These are phyloP conservation scores for Halcyon malimbica DNA, from an alignment of 2,113 vertebrate genomes.

Conservation along the genomic window DNA sequence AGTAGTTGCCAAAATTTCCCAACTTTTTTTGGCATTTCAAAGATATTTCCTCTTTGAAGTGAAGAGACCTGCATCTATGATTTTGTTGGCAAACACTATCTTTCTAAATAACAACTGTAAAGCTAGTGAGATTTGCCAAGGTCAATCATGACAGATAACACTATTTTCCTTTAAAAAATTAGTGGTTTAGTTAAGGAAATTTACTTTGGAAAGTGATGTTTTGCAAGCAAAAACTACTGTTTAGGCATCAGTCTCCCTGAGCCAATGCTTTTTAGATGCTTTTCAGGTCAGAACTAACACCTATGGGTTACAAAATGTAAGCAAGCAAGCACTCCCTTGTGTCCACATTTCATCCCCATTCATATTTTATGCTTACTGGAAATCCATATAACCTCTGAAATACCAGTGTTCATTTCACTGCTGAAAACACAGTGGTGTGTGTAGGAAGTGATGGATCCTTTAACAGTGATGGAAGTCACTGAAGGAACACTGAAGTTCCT, in stretches of 20 bases:
- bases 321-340: not conserved
- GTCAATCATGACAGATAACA: not conserved
- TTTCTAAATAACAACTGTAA: constrained; percentile 34
- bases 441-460: not conserved
- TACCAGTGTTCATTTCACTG: not conserved
- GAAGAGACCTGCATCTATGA: not conserved
- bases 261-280: not conserved
- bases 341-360: not conserved
- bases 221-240: not conserved
- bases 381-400: not conserved
- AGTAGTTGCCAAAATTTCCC: not conserved
- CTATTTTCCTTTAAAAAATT: not conserved
- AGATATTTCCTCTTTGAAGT: constrained; percentile 2
- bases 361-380: not conserved
- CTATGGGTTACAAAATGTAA: not conserved
- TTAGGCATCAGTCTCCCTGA: not conserved
- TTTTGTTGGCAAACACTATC: constrained; percentile 3
- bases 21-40: constrained; percentile 9
- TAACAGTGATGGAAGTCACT: not conserved
- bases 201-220: not conserved
- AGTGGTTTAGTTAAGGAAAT: not conserved
- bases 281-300: not conserved
- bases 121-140: constrained; percentile 13
- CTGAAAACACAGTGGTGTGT: not conserved
- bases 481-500: no score